These are phyloP conservation scores for Apogon talboti DNA, from an alignment of 2,797 vertebrate species.

Conservation along the genomic window DNA sequence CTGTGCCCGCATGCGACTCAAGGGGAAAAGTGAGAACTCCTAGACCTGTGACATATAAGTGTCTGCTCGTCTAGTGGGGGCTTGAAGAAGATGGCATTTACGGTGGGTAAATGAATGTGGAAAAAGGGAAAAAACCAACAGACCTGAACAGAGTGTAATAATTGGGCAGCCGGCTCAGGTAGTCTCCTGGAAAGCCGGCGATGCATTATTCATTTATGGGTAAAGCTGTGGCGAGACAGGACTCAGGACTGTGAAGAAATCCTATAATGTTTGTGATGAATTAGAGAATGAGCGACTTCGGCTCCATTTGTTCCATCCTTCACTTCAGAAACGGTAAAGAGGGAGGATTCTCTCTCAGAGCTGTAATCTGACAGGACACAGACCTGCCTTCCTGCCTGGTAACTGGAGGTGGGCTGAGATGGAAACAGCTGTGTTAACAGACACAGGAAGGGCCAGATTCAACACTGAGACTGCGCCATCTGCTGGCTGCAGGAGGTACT, in stretches of 20 bases:
- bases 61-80: conserved; percentile 28
- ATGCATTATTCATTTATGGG: conserved; percentile 61
- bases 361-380: conserved; percentile 2
- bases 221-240: conserved; percentile 20
- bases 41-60: conserved; percentile 26
- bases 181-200: conserved; percentile 39
- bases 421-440: conserved; percentile 26
- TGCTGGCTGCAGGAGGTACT: conserved; percentile 71
- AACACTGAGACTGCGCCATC: conserved; percentile 66
- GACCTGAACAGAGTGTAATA: conserved; percentile 47
- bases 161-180: conserved; percentile 49
- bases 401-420: conserved; percentile 14
- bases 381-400: background rate
- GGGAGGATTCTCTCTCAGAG: background rate
- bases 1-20: background rate
- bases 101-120: conserved; percentile 26
- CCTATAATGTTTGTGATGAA: conserved; percentile 20
- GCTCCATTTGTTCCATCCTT: conserved; percentile 22
- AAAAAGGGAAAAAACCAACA: conserved; percentile 38
- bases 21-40: conserved; percentile 7
- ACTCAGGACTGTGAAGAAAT: conserved; percentile 14
- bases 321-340: background rate
- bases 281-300: background rate
- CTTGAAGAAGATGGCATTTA: conserved; percentile 23
- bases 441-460: conserved; percentile 1